Percentiles rank a stretch among this genome's conserved stretches.
Evolutionary conservation across 2,888 invertebrate genomes (phyloP).

Genomic region (Drosophila buzzatii): DNA sequence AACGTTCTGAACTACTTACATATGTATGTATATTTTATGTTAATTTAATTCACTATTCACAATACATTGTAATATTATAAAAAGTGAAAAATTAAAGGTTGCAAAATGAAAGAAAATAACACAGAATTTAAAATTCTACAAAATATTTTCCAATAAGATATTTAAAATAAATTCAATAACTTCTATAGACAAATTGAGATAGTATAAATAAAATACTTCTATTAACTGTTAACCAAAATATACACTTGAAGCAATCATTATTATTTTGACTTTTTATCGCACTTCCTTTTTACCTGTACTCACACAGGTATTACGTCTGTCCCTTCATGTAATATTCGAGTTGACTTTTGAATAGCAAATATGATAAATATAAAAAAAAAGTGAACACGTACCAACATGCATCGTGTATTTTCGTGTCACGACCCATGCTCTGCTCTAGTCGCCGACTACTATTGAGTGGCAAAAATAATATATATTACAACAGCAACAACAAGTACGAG

Average conservation of each 20-base stretch:
- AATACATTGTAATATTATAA: no score
- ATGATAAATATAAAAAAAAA: neutral
- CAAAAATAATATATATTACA: slow-evolving; percentile 56
- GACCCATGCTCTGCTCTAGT: slow-evolving; percentile 27
- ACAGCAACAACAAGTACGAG: slow-evolving; percentile 25
- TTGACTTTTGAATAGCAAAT: neutral
- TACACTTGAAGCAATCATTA: neutral
- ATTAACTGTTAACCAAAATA: neutral
- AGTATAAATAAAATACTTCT: neutral
- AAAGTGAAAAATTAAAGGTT: no score
- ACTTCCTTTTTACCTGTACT: neutral
- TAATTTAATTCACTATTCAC: no score
- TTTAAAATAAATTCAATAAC: neutral
- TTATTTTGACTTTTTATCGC: neutral
- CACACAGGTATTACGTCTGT: neutral
- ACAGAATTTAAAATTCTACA: neutral
- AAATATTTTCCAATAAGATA: neutral
- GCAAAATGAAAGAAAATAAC: no score
- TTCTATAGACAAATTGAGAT: no score
- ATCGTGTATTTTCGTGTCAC: slow-evolving; percentile 26
- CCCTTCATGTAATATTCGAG: neutral
- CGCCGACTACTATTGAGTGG: slow-evolving; percentile 56
- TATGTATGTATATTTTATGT: no score
- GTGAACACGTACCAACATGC: slow-evolving; percentile 1
- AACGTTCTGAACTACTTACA: no score